Percentiles rank a stretch among this genome's conserved stretches.
Evolutionary conservation across 2,113 vertebrate genomes (phyloP).

Genomic region (Platanista minor): DNA sequence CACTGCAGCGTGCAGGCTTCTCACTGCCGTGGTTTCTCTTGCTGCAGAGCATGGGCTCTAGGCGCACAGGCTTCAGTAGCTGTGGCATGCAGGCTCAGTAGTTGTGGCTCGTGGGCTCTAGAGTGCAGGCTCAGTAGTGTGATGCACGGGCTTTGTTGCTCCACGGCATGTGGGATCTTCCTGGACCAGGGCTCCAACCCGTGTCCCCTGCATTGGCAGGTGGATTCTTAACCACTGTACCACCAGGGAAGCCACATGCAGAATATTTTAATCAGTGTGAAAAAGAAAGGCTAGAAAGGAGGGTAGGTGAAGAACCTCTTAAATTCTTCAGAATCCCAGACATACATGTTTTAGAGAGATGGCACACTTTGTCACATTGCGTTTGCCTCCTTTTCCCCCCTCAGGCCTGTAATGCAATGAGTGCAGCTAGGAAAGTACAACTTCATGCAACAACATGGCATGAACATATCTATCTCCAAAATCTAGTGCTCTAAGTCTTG

Average conservation of each 20-base stretch:
- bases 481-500: constrained; percentile 47
- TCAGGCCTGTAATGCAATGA: constrained; percentile 64
- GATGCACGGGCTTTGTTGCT: no score
- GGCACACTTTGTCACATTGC: constrained; percentile 48
- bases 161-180: no score
- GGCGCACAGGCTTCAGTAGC: no score
- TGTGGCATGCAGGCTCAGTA: no score
- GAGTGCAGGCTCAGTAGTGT: no score
- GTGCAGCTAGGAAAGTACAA: constrained; percentile 62
- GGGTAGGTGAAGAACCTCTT: constrained; percentile 64
- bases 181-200: no score
- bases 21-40: no score
- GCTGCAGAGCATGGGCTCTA: no score
- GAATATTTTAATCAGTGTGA: constrained; percentile 71
- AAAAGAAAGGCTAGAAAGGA: background rate
- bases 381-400: constrained; percentile 33
- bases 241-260: background rate
- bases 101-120: no score
- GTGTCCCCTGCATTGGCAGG: no score
- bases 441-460: constrained; percentile 43
- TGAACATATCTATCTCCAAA: constrained; percentile 57
- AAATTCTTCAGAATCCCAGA: constrained; percentile 64
- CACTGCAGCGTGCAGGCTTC: no score
- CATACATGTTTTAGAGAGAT: constrained; percentile 62
- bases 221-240: no score